These are phyloP conservation scores for Drosophila obscura DNA, from an alignment of 1,140 invertebrate genomes.

Conservation along the genomic window DNA sequence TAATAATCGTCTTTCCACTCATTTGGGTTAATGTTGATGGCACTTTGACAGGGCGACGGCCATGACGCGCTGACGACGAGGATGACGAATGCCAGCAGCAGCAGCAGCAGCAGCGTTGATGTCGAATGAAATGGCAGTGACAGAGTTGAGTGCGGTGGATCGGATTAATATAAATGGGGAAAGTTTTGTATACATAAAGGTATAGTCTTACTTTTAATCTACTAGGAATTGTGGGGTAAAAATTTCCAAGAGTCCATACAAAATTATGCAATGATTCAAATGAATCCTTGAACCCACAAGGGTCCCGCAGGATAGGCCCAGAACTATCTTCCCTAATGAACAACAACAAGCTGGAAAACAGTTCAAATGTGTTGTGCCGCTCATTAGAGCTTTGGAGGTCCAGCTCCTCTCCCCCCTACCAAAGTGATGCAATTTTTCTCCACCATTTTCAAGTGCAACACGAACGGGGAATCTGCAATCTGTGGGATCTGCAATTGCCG, in stretches of 20 bases:
- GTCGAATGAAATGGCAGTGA: slow-evolving; percentile 21
- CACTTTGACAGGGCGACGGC: slow-evolving; percentile 36
- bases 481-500: slow-evolving; percentile 49
- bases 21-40: slow-evolving; percentile 71
- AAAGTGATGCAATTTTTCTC: not conserved
- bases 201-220: no score
- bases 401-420: no score
- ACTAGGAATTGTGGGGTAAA: not conserved
- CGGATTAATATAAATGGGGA: slow-evolving; percentile 33
- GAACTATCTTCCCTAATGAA: no score
- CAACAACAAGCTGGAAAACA: no score
- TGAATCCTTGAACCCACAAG: no score
- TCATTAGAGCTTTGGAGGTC: no score
- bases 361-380: no score
- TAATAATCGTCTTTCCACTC: slow-evolving; percentile 48
- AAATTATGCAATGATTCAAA: not conserved
- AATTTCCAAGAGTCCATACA: not conserved
- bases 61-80: slow-evolving; percentile 34
- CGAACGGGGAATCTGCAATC: slow-evolving; percentile 31
- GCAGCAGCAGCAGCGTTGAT: slow-evolving; percentile 27
- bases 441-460: slow-evolving; percentile 21
- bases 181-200: slow-evolving; percentile 2
- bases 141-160: slow-evolving; percentile 9
- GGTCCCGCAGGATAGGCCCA: no score
- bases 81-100: slow-evolving; percentile 27